phyloP scores from a whole-genome alignment of 2,113 vertebrate genomes.

The Bucco capensis region DNA sequence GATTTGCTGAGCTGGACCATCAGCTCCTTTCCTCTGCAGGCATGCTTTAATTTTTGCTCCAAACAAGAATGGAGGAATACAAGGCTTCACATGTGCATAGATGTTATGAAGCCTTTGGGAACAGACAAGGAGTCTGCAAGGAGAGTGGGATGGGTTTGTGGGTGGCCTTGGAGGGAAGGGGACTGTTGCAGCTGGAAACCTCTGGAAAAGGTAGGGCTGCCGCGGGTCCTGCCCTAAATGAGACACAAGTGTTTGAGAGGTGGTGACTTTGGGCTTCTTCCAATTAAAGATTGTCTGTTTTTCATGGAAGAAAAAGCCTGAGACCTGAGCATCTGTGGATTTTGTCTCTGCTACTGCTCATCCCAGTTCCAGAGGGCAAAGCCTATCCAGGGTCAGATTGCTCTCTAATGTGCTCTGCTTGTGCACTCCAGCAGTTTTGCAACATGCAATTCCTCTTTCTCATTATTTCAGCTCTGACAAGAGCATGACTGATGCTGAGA shows the following conservation, averaged over 20 bases:
- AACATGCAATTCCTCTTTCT: not conserved
- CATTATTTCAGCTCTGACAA: not conserved
- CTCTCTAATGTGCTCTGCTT: accelerated
- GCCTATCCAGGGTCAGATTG: not conserved
- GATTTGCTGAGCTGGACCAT: not conserved
- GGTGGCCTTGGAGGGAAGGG: not conserved
- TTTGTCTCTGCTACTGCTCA: accelerated
- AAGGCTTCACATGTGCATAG: accelerated
- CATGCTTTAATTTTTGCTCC: not conserved
- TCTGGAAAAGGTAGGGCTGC: not conserved
- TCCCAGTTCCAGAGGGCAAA: accelerated
- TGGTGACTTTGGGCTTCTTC: not conserved
- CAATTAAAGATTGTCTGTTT: not conserved
- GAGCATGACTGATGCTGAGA: accelerated
- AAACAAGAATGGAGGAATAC: accelerated
- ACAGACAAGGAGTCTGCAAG: not conserved
- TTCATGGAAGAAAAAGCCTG: not conserved
- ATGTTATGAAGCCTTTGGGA: not conserved
- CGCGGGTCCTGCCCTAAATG: not conserved
- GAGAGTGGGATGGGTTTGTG: not conserved
- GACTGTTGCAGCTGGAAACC: too few relatives aligned
- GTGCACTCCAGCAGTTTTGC: accelerated
- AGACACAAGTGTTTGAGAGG: accelerated
- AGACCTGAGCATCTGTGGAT: not conserved
- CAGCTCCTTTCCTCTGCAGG: not conserved